Evolutionary conservation across 2,113 vertebrate species (phyloP), one percentile per base, ranked within the genome.

Genomic region (Platichthys flesus): DNA sequence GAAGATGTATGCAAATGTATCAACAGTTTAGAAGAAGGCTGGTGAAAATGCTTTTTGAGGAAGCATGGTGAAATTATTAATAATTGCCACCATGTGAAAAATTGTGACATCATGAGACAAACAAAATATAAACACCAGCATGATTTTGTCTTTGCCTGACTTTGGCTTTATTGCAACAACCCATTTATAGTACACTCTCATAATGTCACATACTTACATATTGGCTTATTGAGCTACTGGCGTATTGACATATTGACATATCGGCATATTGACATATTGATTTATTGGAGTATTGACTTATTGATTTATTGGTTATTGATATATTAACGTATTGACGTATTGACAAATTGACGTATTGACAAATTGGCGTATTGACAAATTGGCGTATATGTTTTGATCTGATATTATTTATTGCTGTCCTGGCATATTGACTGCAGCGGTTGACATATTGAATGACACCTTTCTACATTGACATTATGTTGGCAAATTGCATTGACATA

Each of bases 111-210:
- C 21, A 13, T 18, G 5, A 20, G 16, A 47, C 15, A 47, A 16
- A 16, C 15, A 16, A 14, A 3, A 14, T 9, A 51, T 3, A 40
- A 45, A 40, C 56, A 9, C 26, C 58, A 28, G 55, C 16, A 54
- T 71, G 40, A 56, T 66, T 47, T 51, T 16, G 10, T 49, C 42
- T 79, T 67, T 77, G 57, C 20, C 47, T 37, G 10, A 40, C 42
- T 79, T 67, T 77, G 57, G 23, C 47, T 47, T 71, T 4, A 79
- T 57, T 40, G 23, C 42, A 61, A n/a, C 52, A 9, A 67, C 24
- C 26, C 56, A 51, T 54, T 63, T 16, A 21, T 65, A 37, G 51
- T 31, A 69, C 42, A 35, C 47, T 67, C 21, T 26, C 45, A 61
- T 58, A 45, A 76, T 71, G 63, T 72, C 64, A 61, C 51, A 77